Percentiles rank a stretch among this genome's conserved stretches.
These are phyloP conservation scores for Psococerastis gibbosa DNA, from an alignment of 2,888 invertebrate species.

Conservation along the genomic window DNA sequence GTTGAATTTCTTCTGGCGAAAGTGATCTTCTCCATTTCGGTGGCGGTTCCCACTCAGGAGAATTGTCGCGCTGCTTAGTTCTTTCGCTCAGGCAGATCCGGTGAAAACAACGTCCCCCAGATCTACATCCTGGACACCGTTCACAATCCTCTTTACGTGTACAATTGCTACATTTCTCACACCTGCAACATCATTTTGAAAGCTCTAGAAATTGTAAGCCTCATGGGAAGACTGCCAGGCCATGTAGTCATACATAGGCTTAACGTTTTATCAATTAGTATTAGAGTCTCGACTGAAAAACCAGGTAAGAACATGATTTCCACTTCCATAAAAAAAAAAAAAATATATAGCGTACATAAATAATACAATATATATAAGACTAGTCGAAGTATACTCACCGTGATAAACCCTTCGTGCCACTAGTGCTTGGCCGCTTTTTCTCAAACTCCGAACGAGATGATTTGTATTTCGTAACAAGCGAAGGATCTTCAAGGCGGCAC, in stretches of 20 bases:
- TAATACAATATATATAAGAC: no score
- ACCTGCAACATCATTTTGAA: conserved; percentile 27
- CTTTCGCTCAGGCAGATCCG: conserved; percentile 12
- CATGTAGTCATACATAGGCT: no score
- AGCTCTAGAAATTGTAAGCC: no score
- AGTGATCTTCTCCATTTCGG: background rate
- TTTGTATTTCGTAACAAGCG: conserved; percentile 32
- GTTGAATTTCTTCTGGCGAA: no score
- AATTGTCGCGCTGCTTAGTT: conserved; percentile 11
- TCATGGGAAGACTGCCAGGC: no score
- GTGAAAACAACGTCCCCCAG: conserved; percentile 19
- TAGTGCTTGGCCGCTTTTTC: conserved; percentile 35
- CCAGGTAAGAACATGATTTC: no score
- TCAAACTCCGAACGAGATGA: conserved; percentile 19
- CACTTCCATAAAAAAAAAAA: no score
- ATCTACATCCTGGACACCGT: conserved; percentile 43
- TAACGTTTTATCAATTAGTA: no score
- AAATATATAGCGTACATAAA: no score
- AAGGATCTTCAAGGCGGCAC: conserved; percentile 67
- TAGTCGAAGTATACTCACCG: no score
- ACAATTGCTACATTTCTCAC: conserved; percentile 61
- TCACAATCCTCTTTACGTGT: conserved; percentile 48
- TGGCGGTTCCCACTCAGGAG: background rate
- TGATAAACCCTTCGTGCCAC: no score
- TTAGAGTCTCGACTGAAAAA: no score